Evolutionary conservation across 2,888 invertebrate species (phyloP).

Genomic region (Herminia tarsipennalis): DNA sequence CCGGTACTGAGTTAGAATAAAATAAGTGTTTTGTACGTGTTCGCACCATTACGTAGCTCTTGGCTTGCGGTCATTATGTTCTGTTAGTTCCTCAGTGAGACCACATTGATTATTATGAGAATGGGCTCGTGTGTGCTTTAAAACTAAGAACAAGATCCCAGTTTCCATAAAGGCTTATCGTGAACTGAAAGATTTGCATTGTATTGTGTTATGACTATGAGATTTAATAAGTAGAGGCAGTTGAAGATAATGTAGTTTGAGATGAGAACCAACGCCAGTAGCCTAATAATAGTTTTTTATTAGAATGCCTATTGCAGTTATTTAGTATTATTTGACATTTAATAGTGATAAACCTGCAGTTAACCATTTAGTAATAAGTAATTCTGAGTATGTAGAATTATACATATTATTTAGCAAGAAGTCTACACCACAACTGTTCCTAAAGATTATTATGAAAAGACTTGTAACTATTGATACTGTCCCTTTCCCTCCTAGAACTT

Average conservation of each 20-base stretch:
- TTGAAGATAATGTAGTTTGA: constrained; percentile 19
- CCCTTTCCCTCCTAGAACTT: no score
- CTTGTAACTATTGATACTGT: no score
- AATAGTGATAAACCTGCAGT: not conserved
- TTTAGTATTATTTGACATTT: not conserved
- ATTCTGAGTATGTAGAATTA: no score
- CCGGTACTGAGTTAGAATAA: constrained; percentile 54
- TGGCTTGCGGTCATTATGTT: constrained; percentile 64
- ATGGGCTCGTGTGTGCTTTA: constrained; percentile 54
- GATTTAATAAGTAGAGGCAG: constrained; percentile 24
- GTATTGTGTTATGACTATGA: constrained; percentile 7
- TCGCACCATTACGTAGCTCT: constrained; percentile 70
- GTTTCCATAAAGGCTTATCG: constrained; percentile 56
- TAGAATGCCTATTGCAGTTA: not conserved
- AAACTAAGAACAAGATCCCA: constrained; percentile 44
- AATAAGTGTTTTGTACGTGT: constrained; percentile 70
- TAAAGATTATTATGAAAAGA: no score
- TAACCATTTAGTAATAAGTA: no score
- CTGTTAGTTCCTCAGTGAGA: constrained; percentile 65
- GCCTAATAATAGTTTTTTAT: not conserved
- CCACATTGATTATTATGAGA: constrained; percentile 73
- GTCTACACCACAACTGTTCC: no score
- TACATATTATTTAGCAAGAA: no score
- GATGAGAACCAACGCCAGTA: constrained; percentile 1
- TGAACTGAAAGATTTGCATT: constrained; percentile 5